A percentile compares a stretch with the other conserved stretches of the same genome.
Evolutionary conservation across 2,888 invertebrate species (phyloP).

Genomic region (Mimachlamys varia): DNA sequence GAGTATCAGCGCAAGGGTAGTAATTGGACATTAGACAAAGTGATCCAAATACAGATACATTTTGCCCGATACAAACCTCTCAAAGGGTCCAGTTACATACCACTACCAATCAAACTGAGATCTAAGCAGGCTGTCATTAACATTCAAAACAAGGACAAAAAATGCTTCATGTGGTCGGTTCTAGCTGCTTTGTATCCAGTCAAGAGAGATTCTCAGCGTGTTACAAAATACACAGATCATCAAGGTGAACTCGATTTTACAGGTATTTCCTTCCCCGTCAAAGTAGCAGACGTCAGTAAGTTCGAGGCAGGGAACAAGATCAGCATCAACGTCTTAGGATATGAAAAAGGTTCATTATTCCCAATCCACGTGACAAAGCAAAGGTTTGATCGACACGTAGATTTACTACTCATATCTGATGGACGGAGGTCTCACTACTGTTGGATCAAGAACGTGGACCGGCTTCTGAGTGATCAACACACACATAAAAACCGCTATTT

Average conservation of each 20-base stretch:
- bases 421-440: constrained; percentile 38
- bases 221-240: constrained; percentile 37
- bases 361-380: constrained; percentile 41
- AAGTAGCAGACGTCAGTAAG: constrained; percentile 13
- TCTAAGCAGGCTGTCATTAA: constrained; percentile 58
- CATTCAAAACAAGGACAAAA: constrained; percentile 57
- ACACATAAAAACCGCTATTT: not conserved
- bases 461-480: constrained; percentile 23
- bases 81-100: constrained; percentile 55
- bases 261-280: constrained; percentile 18
- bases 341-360: constrained; percentile 44
- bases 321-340: constrained; percentile 51
- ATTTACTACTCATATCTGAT: constrained; percentile 41
- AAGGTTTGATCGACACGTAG: constrained; percentile 36
- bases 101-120: constrained; percentile 50
- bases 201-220: constrained; percentile 39
- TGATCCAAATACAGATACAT: not conserved
- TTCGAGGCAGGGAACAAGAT: constrained; percentile 50
- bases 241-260: not conserved
- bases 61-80: constrained; percentile 37
- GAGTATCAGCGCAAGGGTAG: constrained; percentile 46
- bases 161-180: constrained; percentile 59
- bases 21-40: constrained; percentile 44
- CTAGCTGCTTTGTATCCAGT: constrained; percentile 52
- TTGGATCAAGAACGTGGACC: constrained; percentile 37